These are phyloP conservation scores for Saccostrea glomerata DNA, from an alignment of 1,140 invertebrate species.

Conservation along the genomic window DNA sequence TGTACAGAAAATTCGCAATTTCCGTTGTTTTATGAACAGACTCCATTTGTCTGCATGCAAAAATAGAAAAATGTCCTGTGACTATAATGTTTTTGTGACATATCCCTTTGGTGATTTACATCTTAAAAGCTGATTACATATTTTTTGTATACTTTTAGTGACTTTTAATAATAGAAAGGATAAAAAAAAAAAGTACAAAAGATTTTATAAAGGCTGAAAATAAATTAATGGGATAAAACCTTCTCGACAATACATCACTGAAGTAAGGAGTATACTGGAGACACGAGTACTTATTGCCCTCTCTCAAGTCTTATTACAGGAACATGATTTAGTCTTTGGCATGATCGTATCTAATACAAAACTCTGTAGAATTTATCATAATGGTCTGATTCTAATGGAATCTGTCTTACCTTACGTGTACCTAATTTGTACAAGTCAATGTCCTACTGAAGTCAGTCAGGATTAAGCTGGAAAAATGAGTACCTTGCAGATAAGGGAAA, in stretches of 20 bases:
- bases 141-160: neutral
- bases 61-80: neutral
- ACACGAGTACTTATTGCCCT: neutral
- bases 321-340: neutral
- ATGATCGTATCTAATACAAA: neutral
- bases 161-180: neutral
- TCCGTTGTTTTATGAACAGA: slow-evolving; percentile 13
- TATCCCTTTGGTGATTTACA: neutral
- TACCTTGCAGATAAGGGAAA: neutral
- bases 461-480: neutral
- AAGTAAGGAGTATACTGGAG: neutral
- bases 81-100: slow-evolving; percentile 1
- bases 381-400: neutral
- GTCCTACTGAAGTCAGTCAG: neutral
- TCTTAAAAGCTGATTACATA: neutral
- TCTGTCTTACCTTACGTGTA: neutral
- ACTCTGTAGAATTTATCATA: neutral
- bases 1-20: slow-evolving; percentile 1
- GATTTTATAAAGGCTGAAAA: neutral
- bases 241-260: neutral
- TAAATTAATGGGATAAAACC: neutral
- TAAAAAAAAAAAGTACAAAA: neutral
- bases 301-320: neutral
- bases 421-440: neutral
- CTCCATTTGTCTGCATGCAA: slow-evolving; percentile 9